Percentiles rank a stretch among this genome's conserved stretches.
Evolutionary conservation across 2,888 invertebrate genomes (phyloP).

Genomic region (Caenorhabditis becei): DNA sequence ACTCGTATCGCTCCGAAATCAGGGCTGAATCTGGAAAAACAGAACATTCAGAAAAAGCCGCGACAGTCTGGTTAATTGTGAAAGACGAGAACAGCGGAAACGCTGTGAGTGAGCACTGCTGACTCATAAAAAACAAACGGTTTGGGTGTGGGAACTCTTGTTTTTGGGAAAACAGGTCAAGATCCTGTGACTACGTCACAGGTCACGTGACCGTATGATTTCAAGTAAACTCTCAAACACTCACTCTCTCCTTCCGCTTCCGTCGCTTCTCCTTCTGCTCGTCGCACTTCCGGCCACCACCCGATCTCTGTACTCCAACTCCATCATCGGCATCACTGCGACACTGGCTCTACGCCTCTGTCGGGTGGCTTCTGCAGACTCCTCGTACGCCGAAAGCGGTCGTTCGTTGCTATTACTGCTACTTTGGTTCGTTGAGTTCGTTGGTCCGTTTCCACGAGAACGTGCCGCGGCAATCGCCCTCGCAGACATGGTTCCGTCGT

Average conservation of each 20-base stretch:
- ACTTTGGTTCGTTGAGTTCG: slow-evolving; percentile 22
- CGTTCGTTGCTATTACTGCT: slow-evolving; percentile 43
- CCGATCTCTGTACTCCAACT: slow-evolving; percentile 49
- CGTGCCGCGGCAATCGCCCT: slow-evolving; percentile 57
- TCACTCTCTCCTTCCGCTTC: slow-evolving; percentile 29
- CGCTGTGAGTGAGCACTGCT: background rate
- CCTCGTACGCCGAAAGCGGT: slow-evolving; percentile 61
- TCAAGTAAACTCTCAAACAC: background rate
- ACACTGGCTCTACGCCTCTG: slow-evolving; percentile 56
- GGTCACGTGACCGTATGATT: too few relatives aligned
- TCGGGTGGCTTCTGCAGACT: slow-evolving; percentile 40
- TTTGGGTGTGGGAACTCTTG: background rate
- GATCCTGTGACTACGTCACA: too few relatives aligned
- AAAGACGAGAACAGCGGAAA: background rate
- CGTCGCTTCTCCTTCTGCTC: slow-evolving; percentile 31
- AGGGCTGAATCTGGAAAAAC: slow-evolving; percentile 56
- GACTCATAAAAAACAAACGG: background rate
- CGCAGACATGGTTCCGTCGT: slow-evolving; percentile 54
- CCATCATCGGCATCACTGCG: slow-evolving; percentile 59
- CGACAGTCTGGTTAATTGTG: background rate
- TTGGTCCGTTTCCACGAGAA: slow-evolving; percentile 12
- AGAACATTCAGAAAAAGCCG: too few relatives aligned
- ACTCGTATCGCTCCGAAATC: slow-evolving; percentile 63
- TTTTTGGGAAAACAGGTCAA: background rate
- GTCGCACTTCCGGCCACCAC: slow-evolving; percentile 35